These are phyloP conservation scores for Coturnix japonica DNA, from an alignment of 2,113 vertebrate species.

Conservation along the genomic window DNA sequence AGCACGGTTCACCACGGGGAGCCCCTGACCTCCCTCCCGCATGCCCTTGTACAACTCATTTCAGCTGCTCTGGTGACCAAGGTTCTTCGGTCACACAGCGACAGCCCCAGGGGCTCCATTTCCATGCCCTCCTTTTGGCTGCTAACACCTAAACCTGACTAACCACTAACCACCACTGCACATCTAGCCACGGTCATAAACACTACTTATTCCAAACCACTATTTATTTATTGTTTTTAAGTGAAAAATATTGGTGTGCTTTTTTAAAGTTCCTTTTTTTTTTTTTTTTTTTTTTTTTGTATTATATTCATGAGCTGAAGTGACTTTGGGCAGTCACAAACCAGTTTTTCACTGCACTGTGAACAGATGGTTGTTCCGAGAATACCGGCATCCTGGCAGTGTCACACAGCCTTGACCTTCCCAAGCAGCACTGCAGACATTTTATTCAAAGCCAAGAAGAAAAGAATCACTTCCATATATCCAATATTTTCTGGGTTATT, in stretches of 20 bases:
- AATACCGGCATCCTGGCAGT: slow-evolving; percentile 45
- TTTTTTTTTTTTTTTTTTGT: too few species aligned
- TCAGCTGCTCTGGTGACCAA: neutral
- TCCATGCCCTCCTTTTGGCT: neutral
- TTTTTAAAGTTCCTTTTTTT: too few species aligned
- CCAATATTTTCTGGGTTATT: neutral
- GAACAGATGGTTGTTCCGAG: slow-evolving; percentile 63
- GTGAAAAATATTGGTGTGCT: neutral
- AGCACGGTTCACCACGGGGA: accelerated
- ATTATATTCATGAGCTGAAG: slow-evolving; percentile 27
- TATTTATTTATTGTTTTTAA: neutral
- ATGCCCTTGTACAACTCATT: neutral
- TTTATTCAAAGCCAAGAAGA: neutral
- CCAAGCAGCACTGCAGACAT: neutral
- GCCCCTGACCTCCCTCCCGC: neutral
- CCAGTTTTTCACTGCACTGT: slow-evolving; percentile 47
- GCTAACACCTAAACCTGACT: neutral
- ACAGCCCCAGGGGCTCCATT: neutral
- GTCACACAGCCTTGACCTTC: slow-evolving; percentile 56
- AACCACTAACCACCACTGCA: neutral
- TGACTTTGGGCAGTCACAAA: slow-evolving; percentile 49
- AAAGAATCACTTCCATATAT: neutral
- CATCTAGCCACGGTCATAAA: neutral
- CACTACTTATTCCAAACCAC: neutral
- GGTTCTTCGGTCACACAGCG: neutral